These are phyloP conservation scores for Tonatia bakeri DNA, from an alignment of 2,113 vertebrate genomes.

Conservation along the genomic window DNA sequence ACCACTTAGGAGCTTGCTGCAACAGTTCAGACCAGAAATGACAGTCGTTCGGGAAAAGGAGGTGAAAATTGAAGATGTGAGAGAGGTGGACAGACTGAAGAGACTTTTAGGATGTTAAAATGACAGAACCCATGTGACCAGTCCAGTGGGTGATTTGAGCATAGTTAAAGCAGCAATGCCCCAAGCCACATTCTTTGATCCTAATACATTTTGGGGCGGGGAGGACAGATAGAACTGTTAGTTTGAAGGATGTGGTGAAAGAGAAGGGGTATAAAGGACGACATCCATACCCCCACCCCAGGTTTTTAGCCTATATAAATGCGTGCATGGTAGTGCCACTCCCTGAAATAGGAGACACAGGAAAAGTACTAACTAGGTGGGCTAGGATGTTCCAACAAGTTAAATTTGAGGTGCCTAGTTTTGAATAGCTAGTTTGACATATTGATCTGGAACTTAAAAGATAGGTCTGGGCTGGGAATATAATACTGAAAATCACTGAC, in stretches of 20 bases:
- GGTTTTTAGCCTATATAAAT: background rate
- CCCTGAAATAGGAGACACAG: background rate
- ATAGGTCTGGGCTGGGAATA: background rate
- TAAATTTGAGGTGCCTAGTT: background rate
- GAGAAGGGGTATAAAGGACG: background rate
- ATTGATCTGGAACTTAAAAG: conserved; percentile 11
- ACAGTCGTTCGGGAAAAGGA: background rate
- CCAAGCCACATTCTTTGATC: background rate
- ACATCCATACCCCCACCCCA: background rate
- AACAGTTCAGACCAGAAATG: background rate
- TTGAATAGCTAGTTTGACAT: background rate
- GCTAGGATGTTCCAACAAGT: conserved; percentile 2
- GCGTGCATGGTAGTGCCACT: background rate
- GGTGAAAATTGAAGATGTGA: background rate
- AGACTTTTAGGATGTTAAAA: background rate
- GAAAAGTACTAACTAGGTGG: background rate
- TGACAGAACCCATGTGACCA: background rate
- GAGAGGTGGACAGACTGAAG: background rate
- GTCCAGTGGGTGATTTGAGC: background rate
- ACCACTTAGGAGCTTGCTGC: background rate
- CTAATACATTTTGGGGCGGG: background rate
- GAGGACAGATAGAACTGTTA: background rate
- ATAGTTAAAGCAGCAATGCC: background rate
- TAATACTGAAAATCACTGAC: background rate
- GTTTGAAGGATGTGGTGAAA: background rate